These are phyloP conservation scores for Podocnemis expansa DNA, from an alignment of 2,113 vertebrate genomes.

Conservation along the genomic window DNA sequence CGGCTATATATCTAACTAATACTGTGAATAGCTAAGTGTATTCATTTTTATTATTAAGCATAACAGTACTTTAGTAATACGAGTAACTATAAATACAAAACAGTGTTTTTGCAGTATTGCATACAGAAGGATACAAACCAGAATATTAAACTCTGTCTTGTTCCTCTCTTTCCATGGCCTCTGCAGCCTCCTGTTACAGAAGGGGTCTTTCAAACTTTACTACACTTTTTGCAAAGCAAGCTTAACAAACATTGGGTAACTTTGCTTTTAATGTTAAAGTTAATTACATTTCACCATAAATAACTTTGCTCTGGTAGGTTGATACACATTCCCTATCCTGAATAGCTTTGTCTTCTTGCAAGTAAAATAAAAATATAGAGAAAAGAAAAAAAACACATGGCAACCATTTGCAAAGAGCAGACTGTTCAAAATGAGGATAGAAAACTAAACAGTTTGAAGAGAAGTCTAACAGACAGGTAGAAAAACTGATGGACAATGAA, in stretches of 20 bases:
- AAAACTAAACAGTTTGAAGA: background rate
- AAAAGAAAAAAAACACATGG: background rate
- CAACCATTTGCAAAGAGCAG: background rate
- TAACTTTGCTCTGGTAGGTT: background rate
- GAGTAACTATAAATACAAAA: background rate
- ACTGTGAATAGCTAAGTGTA: background rate
- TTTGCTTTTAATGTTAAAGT: background rate
- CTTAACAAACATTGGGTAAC: background rate
- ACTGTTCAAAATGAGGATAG: background rate
- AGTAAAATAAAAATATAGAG: background rate
- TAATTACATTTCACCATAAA: background rate
- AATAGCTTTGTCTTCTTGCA: background rate
- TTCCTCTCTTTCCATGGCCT: background rate
- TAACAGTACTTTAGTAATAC: background rate
- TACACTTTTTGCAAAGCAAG: background rate
- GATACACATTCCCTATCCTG: background rate
- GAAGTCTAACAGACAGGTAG: too few relatives aligned
- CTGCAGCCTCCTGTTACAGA: background rate
- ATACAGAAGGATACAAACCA: background rate
- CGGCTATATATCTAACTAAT: background rate
- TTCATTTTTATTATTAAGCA: background rate
- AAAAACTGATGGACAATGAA: background rate
- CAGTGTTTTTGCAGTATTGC: background rate
- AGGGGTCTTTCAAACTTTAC: background rate
- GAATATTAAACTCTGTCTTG: background rate